Evolutionary conservation across 2,888 invertebrate species (phyloP), one percentile per base, ranked within the genome.

Genomic region (Drosophila aldrichi): DNA sequence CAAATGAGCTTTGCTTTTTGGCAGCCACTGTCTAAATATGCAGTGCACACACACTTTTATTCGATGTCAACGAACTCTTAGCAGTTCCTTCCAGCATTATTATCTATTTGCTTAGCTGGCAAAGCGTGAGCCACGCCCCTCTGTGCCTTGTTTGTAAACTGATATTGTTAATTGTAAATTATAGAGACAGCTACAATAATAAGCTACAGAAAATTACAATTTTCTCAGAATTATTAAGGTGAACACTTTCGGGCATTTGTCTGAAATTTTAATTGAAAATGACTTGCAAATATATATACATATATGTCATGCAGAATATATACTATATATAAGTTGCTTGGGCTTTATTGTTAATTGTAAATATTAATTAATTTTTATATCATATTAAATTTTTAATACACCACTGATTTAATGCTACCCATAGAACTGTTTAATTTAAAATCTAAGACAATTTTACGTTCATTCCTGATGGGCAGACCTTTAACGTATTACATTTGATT

Each of bases 141-240:
- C n/a, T 10, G 29, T n/a, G 32, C 2, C 20, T 16, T 12, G 12
- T 2, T 44, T 22, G 5, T 5, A 52, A 18, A 2, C 25, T 9
- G 46, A 38, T 43, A 62, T 51, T 10, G 43, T 44, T 73, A 73
- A 78, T 69, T 76, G 74, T 44, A 58, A 73, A 69, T 69, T 74
- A 78, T 78, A 59, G 64, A 59, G 48, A 59, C 14, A 22, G 38
- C 32, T 1, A 29, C 22, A 43, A 20, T 38, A 38, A 8, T 41
- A 68, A 63, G 51, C 54, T 12, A 40, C 32, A 55, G 43, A 29
- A 29, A 69, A 69, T 74, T 74, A 74, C 40, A 52, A 52, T 48
- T 48, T 64, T 64, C 74, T 55, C 16, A 10, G 38, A 74, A 74
- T 68, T 38, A 64, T 25, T 25, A 4, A 25, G 4, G 0, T 4